Base-by-base conservation (phyloP, 2,888 invertebrate species). In the Scaptomyza parva region DNA sequence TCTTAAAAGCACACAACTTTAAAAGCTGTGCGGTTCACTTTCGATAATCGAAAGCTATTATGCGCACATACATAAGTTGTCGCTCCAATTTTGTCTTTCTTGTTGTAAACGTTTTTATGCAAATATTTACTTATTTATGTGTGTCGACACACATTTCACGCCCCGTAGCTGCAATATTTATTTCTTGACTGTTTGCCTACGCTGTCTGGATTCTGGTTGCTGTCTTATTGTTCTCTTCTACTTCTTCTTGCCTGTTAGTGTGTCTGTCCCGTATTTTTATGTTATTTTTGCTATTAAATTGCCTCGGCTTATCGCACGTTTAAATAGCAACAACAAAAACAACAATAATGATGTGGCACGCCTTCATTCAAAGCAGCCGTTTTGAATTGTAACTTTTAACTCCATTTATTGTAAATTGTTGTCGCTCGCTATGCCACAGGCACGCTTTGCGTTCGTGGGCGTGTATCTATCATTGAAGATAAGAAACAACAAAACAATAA, bases 271-370 rank as follows among this genome's bases (percentile, higher is more conserved):
- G 86, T 80, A 78, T 84, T 84, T 84, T 84, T 88, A 88, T 84
- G 88, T 88, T 86, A 88, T 84, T 84, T 84, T 88, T 88, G 86
- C 84, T 84, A 88, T 84, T 84, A 84, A 84, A 84, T 84, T 88
- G 84, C 80, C 84, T 84, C 73, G 84, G 88, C 88, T 88, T 84
- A 84, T 84, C 88, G 84, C 84, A 84, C 88, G 84, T 88, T 87
- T 83, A 84, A 84, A 86, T 65, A 62, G 51, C 75, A 86, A 63
- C 73, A 77, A 55, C 61, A 73, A 52, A 57, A 52, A 53, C 33
- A 60, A 62, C 62, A 68, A 50, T 54, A 48, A 58, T 48, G 59
- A 61, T 65, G 63, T 55, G 66, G 44, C 58, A 58, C 63, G 44
- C 69, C 40, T 17, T 17, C 26, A 7, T 33, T 40, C 11, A 2